These are phyloP conservation scores for Sphaeridia pumilis DNA, from an alignment of 2,888 invertebrate species.

Conservation along the genomic window DNA sequence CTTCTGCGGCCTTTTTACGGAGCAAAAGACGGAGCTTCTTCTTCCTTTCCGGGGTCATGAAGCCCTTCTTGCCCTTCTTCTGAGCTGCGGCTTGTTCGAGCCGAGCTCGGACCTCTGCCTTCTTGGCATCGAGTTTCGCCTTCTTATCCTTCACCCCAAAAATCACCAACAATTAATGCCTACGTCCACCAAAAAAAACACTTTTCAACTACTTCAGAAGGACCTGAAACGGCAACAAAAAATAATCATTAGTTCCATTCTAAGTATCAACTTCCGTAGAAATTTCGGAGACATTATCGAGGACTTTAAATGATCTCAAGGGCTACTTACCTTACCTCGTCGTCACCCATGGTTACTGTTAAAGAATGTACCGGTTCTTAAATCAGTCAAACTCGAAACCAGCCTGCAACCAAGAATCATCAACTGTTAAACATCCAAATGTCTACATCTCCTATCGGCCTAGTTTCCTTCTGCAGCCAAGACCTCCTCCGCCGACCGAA, in stretches of 20 bases:
- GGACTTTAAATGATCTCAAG: neutral
- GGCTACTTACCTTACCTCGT: slow-evolving; percentile 78
- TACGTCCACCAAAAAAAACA: neutral
- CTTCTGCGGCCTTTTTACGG: slow-evolving; percentile 99
- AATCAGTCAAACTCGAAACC: slow-evolving; percentile 16
- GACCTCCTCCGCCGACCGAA: too few species aligned
- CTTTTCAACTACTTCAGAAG: neutral
- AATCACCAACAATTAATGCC: neutral
- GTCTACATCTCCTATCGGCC: too few species aligned
- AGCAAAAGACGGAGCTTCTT: slow-evolving; percentile 99
- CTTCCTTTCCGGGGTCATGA: slow-evolving; percentile 97
- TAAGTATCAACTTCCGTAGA: too few species aligned
- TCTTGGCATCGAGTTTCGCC: slow-evolving; percentile 70
- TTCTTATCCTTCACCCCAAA: neutral
- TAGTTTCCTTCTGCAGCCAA: too few species aligned
- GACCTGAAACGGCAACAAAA: too few species aligned
- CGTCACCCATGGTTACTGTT: slow-evolving; percentile 67
- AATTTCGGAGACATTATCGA: neutral
- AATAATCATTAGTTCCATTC: too few species aligned
- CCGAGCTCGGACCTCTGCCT: slow-evolving; percentile 96
- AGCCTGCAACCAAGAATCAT: slow-evolving; percentile 14
- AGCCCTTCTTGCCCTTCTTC: slow-evolving; percentile 99
- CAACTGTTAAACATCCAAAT: too few species aligned
- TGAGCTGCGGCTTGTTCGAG: slow-evolving; percentile 97
- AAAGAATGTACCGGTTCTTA: slow-evolving; percentile 7